Evolutionary conservation across 1,140 invertebrate genomes (phyloP), one percentile per base, ranked within the genome.

Genomic region (Dreissena rostriformis): DNA sequence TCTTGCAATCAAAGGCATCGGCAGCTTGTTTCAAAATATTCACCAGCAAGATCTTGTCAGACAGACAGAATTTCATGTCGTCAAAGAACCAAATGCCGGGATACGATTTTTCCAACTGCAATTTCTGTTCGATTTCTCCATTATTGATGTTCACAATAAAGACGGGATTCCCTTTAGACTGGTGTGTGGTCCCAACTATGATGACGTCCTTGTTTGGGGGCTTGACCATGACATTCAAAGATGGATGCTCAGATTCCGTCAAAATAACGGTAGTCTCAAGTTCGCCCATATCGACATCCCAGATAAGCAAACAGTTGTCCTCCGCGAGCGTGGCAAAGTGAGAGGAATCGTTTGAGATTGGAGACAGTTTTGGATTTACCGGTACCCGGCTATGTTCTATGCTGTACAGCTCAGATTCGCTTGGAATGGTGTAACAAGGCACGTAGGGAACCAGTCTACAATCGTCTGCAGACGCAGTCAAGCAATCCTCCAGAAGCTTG

Each of bases 301-400:
- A 88, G 7, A 85, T 84, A 15, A 89, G 26, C 0, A 89, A 15
- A 14, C 74, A 61, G 57, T 88, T 89, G 1, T 86, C 70, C 12
- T 57, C 65, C 4, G 88, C 70, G n/a, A 89, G 49, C 14, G 86
- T 78, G 1, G 86, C 71, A 26, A 88, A 68, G 73, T 86, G 85
- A 19, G 82, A 68, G 0, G 86, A 88, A 61, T 86, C 86, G 28
- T 57, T 81, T 0, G 88, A 89, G 19, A 86, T 61, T 17, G 66
- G 78, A 10, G 82, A 73, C 12, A 79, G 24, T 7, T 70, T 77
- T 8, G 76, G 65, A 55, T 76, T 73, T 28, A 86, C 78, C 2
- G 88, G 83, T n/a, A 89, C 39, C n/a, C 70, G 68, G 22, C 75
- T 53, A 83, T 88, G 78, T 53, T 89, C 83, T 29, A 89, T 75